phyloP scores from a whole-genome alignment of 2,888 invertebrate species.

The Eilema depressum region DNA sequence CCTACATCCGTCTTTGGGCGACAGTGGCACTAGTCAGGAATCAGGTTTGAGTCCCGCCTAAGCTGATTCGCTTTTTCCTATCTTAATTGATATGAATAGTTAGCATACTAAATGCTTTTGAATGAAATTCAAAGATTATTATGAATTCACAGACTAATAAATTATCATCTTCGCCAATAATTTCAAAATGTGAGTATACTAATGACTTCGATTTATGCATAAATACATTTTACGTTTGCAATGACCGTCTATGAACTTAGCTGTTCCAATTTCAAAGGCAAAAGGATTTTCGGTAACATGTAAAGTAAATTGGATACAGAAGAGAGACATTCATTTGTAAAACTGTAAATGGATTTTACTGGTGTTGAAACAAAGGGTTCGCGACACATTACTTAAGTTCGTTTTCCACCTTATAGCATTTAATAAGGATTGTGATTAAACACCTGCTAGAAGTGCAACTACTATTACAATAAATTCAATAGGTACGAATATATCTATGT shows the following conservation, averaged over 20 bases:
- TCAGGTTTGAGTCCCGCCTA: no score
- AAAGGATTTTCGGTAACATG: not conserved
- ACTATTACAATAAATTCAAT: not conserved
- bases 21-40: no score
- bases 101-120: no score
- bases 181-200: no score
- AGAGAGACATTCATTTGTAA: not conserved
- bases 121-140: no score
- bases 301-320: not conserved
- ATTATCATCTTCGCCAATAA: no score
- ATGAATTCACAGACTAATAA: no score
- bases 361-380: not conserved
- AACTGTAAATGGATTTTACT: not conserved
- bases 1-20: no score
- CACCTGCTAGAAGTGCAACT: not conserved
- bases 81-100: no score
- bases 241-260: not conserved
- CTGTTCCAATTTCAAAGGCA: slow-evolving; percentile 1
- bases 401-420: not conserved
- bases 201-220: no score
- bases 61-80: no score
- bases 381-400: not conserved
- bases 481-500: no score
- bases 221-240: not conserved
- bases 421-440: not conserved